Evolutionary conservation across 30 jellyfish, hydroid and myxozoan genomes (phyloP), one percentile per base, ranked within the genome.

Genomic region (Aurelia sp.): DNA sequence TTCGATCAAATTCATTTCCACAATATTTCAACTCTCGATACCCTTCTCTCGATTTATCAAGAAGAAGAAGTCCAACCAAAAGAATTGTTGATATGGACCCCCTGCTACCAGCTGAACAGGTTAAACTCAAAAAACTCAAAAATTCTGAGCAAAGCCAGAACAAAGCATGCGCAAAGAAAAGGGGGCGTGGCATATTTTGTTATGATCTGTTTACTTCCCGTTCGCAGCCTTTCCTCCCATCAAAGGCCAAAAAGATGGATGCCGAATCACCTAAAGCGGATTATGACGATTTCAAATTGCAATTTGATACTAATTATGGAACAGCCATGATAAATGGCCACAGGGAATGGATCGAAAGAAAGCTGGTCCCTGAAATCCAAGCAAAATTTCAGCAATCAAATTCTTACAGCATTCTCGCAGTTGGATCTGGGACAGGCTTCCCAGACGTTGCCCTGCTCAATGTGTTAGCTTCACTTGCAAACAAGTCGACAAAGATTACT

Each of bases 361-460:
- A 60, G 13, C 59, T 76, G 11, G 15, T 76, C 51, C 35, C 67
- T 3, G 87, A 59, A 60, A 76, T 76, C 19, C 77, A 63, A 13
- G 17, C 41, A 19, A 60, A 33, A 63, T 76, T 76, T 40, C 67
- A 48, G 44, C 21, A 76, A 9, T 59, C 87, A 5, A 50, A 61
- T 21, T 40, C 73, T 22, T 76, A 76, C 76, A 61, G 77, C 51
- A 59, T 76, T 30, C 67, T 76, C 8, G 40, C 87, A 15, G 87
- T 76, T 19, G 87, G 87, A 2, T 76, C 87, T 17, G 87, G 87
- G 21, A 55, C 87, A 7, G 87, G 87, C n/a, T 55, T 44, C 44
- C 76, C 87, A 21, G 87, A 76, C 21, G 74, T 20, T 16, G 87
- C 74, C 3, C 35, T 76, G 19, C 64, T 76, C 0, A 75, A 59